Evolutionary conservation across 1,140 invertebrate species (phyloP), one percentile per base, ranked within the genome.

Genomic region (Cheumatopsyche charites): DNA sequence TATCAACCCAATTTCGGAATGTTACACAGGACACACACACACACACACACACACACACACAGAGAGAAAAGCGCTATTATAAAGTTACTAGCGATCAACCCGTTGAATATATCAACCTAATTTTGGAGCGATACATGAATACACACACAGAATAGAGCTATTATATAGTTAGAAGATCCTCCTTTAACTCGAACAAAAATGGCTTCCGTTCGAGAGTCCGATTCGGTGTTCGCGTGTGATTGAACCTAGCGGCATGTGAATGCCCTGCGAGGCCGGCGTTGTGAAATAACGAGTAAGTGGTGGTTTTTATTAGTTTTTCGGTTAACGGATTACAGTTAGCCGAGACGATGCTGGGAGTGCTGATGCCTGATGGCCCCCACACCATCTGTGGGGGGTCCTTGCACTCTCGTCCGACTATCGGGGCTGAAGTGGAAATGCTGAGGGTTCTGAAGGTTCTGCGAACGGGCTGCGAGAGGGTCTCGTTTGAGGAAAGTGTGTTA

Each of bases 221-320:
- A n/a, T n/a, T n/a, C n/a, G n/a, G n/a, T n/a, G n/a, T 66, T 13
- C n/a, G 12, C 6, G 25, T 68, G 66, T 68, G 66, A 68, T 68
- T 45, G 9, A 21, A 45, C 66, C 23, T 29, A 19, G 23, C 15
- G 45, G 47, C 66, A 68, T 68, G 66, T 68, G 66, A 68, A 68
- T 68, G 66, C 66, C 66, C 66, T 68, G 49, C 21, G 66, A 17
- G 47, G 36, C 66, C 66, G 17, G 47, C 25, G 66, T 68, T 68
- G 66, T 68, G 66, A 68, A 68, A 68, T 68, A 68, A 68, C 66
- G 42, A 68, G 66, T 52, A 45, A 68, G 66, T 68, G 66, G 66
- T 68, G 66, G 66, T 68, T 68, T 68, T 68, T 68, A 68, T 68
- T 68, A 68, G 66, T 68, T 68, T 68, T 68, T 68, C 49, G 66